Base-by-base conservation (phyloP, 1,140 invertebrate species). In the Plectrocnemia conspersa region DNA sequence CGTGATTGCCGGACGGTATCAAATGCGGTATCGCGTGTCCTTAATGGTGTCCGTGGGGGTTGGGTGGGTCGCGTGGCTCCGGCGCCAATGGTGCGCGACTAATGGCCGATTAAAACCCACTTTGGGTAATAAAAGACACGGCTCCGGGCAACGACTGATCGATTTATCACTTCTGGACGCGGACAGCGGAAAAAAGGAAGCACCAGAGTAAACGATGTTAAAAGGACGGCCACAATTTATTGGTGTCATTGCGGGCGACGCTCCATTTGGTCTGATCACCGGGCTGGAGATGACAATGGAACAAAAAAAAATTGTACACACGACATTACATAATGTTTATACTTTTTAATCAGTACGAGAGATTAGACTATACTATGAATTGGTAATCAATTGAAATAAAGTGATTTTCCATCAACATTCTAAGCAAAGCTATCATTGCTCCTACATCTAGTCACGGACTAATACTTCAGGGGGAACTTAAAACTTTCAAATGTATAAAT, bases 31-130 rank as follows among this genome's bases (percentile, higher is more conserved):
- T 7, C 25, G 46, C 25, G 46, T 48, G 46, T 18, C 13, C n/a
- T 18, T 44, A 44, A 44, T 24, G 18, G 18, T 22, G 36, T 40
- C 36, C 11, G 15, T n/a, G 41, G 18, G 9, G 22, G 40, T 56
- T 47, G 23, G 22, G 18, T 22, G 16, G 21, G 54, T 45, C 47
- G 24, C 54, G 54, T 42, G 49, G 19, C 36, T 18, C 23, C 11
- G 22, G 11, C 7, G 16, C 52, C 57, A 59, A 59, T 59, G 57
- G 41, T 19, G 35, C 42, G 40, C n/a, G 40, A 29, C 52, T 55
- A 59, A 59, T 59, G 48, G 57, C 38, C 52, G 38, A 59, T 59
- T 59, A 55, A 47, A 44, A 52, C 38, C 57, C 52, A 42, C 52
- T 48, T 48, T 32, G 56, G 55, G 48, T 42, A 56, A 32, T 59